Conservation (phyloP, 2,888 invertebrate species). For the Lasiommata megera region DNA sequence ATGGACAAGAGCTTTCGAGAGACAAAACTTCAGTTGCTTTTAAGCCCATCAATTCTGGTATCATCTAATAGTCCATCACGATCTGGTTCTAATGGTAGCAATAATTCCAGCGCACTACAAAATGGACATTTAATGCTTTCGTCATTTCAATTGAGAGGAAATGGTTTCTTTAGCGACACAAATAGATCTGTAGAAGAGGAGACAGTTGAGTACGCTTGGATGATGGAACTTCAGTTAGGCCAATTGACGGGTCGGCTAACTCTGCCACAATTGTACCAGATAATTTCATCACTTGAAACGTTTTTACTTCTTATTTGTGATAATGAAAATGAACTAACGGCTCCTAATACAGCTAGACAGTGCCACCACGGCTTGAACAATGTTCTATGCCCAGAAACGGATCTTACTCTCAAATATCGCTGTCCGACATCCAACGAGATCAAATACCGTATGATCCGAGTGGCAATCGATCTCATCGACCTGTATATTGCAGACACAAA, state of each 20-base stretch:
- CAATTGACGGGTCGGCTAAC: slow-evolving; percentile 96
- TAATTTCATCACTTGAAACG: slow-evolving; percentile 94
- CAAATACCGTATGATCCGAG: slow-evolving; percentile 95
- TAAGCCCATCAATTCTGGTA: slow-evolving; percentile 93
- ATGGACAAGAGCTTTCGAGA: slow-evolving; percentile 97
- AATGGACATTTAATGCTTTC: slow-evolving; percentile 93
- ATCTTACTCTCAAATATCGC: slow-evolving; percentile 85
- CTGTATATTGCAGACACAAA: slow-evolving; percentile 94
- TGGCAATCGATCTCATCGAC: slow-evolving; percentile 94
- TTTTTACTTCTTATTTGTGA: slow-evolving; percentile 92
- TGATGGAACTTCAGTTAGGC: slow-evolving; percentile 96
- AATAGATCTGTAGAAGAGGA: slow-evolving; percentile 95
- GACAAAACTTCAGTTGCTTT: slow-evolving; percentile 93
- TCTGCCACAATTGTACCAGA: slow-evolving; percentile 92
- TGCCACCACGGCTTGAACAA: slow-evolving; percentile 91
- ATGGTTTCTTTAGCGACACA: slow-evolving; percentile 97
- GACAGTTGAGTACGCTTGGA: slow-evolving; percentile 98
- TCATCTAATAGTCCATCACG: slow-evolving; percentile 88
- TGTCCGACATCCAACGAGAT: slow-evolving; percentile 92
- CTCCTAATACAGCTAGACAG: slow-evolving; percentile 88
- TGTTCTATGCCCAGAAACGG: slow-evolving; percentile 85
- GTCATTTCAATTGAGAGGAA: slow-evolving; percentile 94
- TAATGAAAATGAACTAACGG: slow-evolving; percentile 93
- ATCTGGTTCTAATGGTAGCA: slow-evolving; percentile 63
- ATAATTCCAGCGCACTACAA: slow-evolving; percentile 78